Base-by-base conservation (phyloP, 1,140 invertebrate species). In the Conus ventricosus region DNA sequence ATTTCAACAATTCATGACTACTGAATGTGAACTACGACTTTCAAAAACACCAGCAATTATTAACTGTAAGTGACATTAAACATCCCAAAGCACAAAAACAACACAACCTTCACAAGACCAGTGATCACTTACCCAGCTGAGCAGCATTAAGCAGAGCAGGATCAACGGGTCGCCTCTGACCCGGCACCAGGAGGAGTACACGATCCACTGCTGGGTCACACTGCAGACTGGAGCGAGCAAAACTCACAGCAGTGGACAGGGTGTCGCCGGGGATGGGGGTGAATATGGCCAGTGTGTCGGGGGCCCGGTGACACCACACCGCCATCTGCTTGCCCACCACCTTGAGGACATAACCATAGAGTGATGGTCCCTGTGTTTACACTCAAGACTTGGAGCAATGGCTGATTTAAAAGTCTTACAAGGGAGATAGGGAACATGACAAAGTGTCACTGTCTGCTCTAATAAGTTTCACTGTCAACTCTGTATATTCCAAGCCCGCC, bases 241-340 rank as follows among this genome's bases (percentile, higher is more conserved):
- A 93, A n/a, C 90, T 88, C 5, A 92, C 87, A 27, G 93, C 84
- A 15, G 88, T 89, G 17, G 80, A 85, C 25, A 94, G 81, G 15
- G 91, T 90, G 87, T 94, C 91, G 0, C 91, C 90, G 15, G 88
- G 85, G 10, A 88, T 71, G n/a, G 93, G 92, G 76, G 96, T 96
- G 97, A 98, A 94, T 96, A 97, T 91, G 97, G 98, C 76, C 96
- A 97, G 86, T 97, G 96, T 95, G 96, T 97, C 89, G 98, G 88
- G 90, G 13, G 88, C 98, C 89, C 97, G 97, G 0, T 99, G 99
- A 95, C 99, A 99, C 95, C 97, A 99, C 91, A 97, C 97, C 88
- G 98, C 99, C 63, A 97, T 88, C 15, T 91, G 90, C 84, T 92
- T 90, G 17, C 92, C 92, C 4, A 57, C 11, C 7, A 39, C 55